Evolutionary conservation across 2,113 vertebrate species (phyloP).

Genomic region (Caloenas nicobarica): DNA sequence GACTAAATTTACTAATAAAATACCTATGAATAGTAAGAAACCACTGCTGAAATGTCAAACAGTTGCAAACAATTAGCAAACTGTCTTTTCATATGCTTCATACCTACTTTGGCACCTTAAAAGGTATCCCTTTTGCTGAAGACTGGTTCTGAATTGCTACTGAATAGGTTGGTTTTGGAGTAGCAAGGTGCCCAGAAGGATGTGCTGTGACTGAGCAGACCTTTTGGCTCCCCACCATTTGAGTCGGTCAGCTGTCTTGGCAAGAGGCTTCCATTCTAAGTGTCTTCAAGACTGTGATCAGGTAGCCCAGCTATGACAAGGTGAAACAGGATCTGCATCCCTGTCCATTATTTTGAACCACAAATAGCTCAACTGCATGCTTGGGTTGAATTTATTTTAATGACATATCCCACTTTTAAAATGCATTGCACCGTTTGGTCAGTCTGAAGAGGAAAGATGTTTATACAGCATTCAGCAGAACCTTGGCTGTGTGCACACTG

Average conservation of each 20-base stretch:
- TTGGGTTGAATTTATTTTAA: background rate
- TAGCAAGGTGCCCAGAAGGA: background rate
- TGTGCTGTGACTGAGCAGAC: background rate
- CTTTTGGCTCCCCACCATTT: fast-evolving
- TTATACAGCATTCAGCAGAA: background rate
- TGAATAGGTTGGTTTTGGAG: background rate
- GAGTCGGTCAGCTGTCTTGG: background rate
- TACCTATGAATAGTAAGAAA: background rate
- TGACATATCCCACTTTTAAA: background rate
- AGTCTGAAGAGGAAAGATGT: background rate
- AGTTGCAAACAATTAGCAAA: background rate
- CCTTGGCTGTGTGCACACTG: background rate
- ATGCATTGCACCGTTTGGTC: background rate
- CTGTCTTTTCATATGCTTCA: background rate
- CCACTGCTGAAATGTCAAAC: background rate
- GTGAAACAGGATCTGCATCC: background rate
- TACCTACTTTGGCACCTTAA: background rate
- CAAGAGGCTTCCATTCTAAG: background rate
- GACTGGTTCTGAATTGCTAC: background rate
- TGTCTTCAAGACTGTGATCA: background rate
- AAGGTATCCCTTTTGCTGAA: background rate
- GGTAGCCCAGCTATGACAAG: background rate
- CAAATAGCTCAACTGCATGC: background rate
- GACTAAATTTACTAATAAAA: background rate
- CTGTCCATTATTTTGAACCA: background rate